phyloP scores from a whole-genome alignment of 1,140 invertebrate species.

The Prorops nasuta region DNA sequence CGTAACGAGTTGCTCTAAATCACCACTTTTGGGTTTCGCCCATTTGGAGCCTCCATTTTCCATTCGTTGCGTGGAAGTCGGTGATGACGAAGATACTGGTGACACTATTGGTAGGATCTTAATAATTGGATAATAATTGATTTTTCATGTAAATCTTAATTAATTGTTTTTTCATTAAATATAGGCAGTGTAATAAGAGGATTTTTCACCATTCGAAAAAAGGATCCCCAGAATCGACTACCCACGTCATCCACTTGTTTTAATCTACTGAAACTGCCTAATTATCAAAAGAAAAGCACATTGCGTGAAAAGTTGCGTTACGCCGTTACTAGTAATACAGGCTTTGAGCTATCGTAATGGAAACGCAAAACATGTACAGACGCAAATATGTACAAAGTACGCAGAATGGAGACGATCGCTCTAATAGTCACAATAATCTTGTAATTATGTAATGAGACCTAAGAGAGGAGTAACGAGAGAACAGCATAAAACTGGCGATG shows the following conservation, averaged over 20 bases:
- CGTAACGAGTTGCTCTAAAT: constrained; percentile 98
- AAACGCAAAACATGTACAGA: not conserved
- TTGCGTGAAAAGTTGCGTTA: constrained; percentile 95
- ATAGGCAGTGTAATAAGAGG: constrained; percentile 91
- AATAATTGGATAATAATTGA: not conserved
- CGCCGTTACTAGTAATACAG: constrained; percentile 96
- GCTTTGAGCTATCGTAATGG: constrained; percentile 94
- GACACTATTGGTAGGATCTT: constrained; percentile 79
- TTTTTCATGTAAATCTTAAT: constrained; percentile 4
- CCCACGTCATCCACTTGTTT: constrained; percentile 99
- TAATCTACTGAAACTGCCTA: constrained; percentile 97
- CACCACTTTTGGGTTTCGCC: constrained; percentile 94
- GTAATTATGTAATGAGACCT: not conserved
- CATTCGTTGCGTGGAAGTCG: constrained; percentile 97
- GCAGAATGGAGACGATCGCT: too few relatives aligned
- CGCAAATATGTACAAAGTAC: constrained; percentile 1
- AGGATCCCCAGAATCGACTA: constrained; percentile 91
- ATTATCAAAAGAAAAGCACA: constrained; percentile 96
- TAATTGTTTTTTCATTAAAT: constrained; percentile 3
- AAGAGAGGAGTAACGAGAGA: too few relatives aligned
- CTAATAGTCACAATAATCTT: too few relatives aligned
- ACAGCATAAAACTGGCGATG: too few relatives aligned
- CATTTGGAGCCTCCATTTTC: constrained; percentile 98
- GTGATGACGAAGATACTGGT: constrained; percentile 97
- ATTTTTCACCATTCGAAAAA: constrained; percentile 96